Conservation (phyloP, 2,797 vertebrate genomes). For the Thripadectes ignobilis region DNA sequence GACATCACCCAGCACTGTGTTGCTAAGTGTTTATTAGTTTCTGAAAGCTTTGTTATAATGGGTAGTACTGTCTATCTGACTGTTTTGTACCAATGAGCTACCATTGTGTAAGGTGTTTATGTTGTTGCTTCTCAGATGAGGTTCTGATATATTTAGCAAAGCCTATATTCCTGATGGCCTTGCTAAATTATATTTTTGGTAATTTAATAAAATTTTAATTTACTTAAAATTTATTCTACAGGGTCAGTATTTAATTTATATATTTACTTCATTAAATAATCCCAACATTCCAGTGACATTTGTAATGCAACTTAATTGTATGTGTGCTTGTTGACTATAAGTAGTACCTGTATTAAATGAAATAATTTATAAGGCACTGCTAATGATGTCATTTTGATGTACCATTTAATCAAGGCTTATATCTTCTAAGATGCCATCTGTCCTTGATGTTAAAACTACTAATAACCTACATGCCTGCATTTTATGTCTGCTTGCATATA, state of each 20-base stretch:
- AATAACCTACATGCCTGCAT: neutral
- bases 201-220: neutral
- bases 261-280: neutral
- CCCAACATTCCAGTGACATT: neutral
- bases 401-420: neutral
- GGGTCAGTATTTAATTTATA: neutral
- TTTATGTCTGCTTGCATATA: neutral
- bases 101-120: neutral
- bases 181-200: neutral
- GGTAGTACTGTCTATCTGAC: neutral
- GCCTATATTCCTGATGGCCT: neutral
- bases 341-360: neutral
- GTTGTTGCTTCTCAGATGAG: neutral
- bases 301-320: neutral
- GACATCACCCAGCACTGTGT: neutral
- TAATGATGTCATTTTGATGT: neutral
- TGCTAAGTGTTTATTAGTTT: neutral
- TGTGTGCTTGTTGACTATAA: neutral
- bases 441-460: neutral
- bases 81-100: neutral
- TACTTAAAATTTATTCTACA: neutral
- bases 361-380: neutral
- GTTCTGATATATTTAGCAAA: neutral
- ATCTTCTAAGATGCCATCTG: neutral
- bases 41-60: neutral